Base-by-base conservation (phyloP, 2,888 invertebrate species). In the Antheraea yamamai region DNA sequence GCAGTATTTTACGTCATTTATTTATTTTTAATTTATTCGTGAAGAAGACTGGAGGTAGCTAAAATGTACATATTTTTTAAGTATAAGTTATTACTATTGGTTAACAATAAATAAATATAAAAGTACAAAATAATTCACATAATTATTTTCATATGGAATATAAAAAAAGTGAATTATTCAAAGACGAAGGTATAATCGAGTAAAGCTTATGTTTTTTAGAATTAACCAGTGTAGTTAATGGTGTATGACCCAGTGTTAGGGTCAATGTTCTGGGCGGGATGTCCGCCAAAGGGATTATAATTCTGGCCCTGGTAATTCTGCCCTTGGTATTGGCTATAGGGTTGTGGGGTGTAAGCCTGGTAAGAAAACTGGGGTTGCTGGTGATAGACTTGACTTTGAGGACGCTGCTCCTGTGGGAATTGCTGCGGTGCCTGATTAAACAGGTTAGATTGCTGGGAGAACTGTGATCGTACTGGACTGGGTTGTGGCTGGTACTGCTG, bases 191-290 rank as follows among this genome's bases (percentile, higher is more conserved):
- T 14, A 26, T 16, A 16, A 14, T 66, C 64, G 26, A 14, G 30
- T 66, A 23, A 12, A 23, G 23, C n/a, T 61, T 61, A 4, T 16
- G 16, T 66, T 66, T 16, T 30, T 66, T 66, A 76, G 4, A 78
- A 81, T 87, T 95, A 95, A 85, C 96, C 96, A 83, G 96, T 96
- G 86, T 97, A 98, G 85, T 96, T 96, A 79, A 98, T 96, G 79
- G 96, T 96, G 89, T 98, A 98, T 8, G 98, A 97, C 26, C 97
- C 97, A 77, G 96, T 96, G 86, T 93, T 96, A 70, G 97, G 96
- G 85, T 97, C 97, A 78, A 97, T 95, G 85, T 97, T 97, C 79
- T 96, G 95, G 0, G 97, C 96, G 0, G 97, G 97, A 88, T 97
- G 97, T 26, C 96, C 96, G 74, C 93, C 85, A 84, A 96, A 96